Conservation (phyloP, 2,888 invertebrate genomes). For the Timandra comae region DNA sequence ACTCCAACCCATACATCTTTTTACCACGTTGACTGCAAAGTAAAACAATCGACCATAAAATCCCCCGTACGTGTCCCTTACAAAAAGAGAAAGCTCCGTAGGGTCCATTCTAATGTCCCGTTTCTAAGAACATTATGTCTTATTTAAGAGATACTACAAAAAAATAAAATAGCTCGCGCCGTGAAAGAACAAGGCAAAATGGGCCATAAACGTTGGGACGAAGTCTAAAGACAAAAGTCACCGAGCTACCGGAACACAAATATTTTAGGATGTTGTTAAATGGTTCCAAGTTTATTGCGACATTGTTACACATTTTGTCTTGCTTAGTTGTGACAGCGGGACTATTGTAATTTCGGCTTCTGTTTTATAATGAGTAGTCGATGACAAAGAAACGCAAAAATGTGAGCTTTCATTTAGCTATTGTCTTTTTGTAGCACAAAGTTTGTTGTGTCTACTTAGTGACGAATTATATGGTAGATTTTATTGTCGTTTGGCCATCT, state of each 20-base stretch:
- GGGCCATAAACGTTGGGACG: slow-evolving; percentile 56
- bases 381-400: slow-evolving; percentile 35
- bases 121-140: slow-evolving; percentile 75
- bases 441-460: slow-evolving; percentile 1
- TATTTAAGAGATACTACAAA: slow-evolving; percentile 70
- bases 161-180: slow-evolving; percentile 55
- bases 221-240: slow-evolving; percentile 60
- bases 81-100: slow-evolving; percentile 66
- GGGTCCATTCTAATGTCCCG: slow-evolving; percentile 64
- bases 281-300: slow-evolving; percentile 60
- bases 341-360: slow-evolving; percentile 63
- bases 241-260: slow-evolving; percentile 55
- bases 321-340: slow-evolving; percentile 56
- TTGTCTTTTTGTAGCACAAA: slow-evolving; percentile 35
- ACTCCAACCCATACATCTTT: slow-evolving; percentile 22
- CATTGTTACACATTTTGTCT: slow-evolving; percentile 62
- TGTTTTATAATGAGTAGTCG: slow-evolving; percentile 51
- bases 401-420: slow-evolving; percentile 26
- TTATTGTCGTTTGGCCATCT: neutral
- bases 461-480: neutral
- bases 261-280: slow-evolving; percentile 63
- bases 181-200: slow-evolving; percentile 64
- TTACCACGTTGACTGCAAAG: slow-evolving; percentile 45
- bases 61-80: slow-evolving; percentile 61
- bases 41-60: slow-evolving; percentile 74